Base-by-base conservation (phyloP, 2,113 vertebrate species). In the Ranitomeya variabilis region DNA sequence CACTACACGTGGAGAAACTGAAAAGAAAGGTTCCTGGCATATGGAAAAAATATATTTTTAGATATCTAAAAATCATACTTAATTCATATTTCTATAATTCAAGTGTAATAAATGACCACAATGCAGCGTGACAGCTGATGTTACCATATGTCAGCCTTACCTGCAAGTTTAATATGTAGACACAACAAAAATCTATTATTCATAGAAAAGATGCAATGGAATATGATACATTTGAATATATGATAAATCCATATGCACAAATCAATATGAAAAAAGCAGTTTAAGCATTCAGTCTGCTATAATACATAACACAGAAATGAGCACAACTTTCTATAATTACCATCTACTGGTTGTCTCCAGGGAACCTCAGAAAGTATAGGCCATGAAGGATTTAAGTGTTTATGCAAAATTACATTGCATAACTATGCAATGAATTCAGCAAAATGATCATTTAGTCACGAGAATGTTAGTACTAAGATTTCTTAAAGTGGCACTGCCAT, bases 171-270 rank as follows among this genome's bases (percentile, higher is more conserved):
- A 82, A 74, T 80, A 80, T 87, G 76, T 54, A 79, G 64, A 87
- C 57, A 87, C 54, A 55, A 80, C 76, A 78, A 60, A 87, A 67
- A 87, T 80, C 4, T 87, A 67, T 80, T 69, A 87, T 87, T 87
- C 69, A 80, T 23, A 67, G 15, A 62, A 10, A 26, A 87, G 59
- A 54, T 31, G 26, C n/a, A 88, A 62, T 74, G 18, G 15, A 73
- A 74, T 45, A 82, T 74, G 57, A 19, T 60, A 51, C 7, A 66
- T n/a, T 54, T 8, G 31, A n/a, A 18, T 57, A 12, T 11, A 62
- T 83, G 86, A 87, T 31, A 88, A 74, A 76, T 83, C 19, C n/a
- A 23, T 64, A 19, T 31, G 31, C 51, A 51, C 71, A 78, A 37
- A 86, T 86, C 62, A 37, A 54, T 54, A 64, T 21, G 14, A 67